These are phyloP conservation scores for Dendrophyllia cribrosa DNA, from an alignment of 64 coral and sea anemone genomes.

Conservation along the genomic window DNA sequence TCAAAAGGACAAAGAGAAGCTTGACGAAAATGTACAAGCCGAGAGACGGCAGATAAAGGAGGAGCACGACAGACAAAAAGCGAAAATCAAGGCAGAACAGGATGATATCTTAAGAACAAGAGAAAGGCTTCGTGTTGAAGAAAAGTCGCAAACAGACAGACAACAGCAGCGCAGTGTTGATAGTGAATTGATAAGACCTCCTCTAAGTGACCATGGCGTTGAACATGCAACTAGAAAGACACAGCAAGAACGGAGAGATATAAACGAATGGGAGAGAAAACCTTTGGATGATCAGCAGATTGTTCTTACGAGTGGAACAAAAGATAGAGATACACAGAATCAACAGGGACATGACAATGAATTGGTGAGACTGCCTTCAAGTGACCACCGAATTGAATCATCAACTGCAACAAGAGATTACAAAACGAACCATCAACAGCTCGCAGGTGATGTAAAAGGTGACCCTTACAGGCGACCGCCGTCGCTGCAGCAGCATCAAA, in stretches of 20 bases:
- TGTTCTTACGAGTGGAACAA: background rate
- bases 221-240: background rate
- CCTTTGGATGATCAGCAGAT: background rate
- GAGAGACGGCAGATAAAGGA: slow-evolving; percentile 77
- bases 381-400: background rate
- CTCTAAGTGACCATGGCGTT: background rate
- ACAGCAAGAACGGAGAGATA: background rate
- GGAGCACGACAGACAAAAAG: slow-evolving; percentile 71
- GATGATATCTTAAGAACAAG: slow-evolving; percentile 5
- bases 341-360: background rate
- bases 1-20: slow-evolving; percentile 67
- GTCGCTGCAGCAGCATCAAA: background rate
- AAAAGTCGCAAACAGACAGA: background rate
- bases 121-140: background rate
- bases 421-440: background rate
- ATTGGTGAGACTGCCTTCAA: background rate
- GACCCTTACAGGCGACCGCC: background rate
- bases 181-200: background rate
- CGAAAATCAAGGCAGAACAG: slow-evolving; percentile 42
- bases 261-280: too few species aligned
- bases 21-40: slow-evolving; percentile 65
- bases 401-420: background rate
- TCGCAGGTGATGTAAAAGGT: background rate
- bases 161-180: background rate
- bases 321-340: background rate